Evolutionary conservation across 2,888 invertebrate genomes (phyloP), one percentile per base, ranked within the genome.

Genomic region (Loripinus fragilis): DNA sequence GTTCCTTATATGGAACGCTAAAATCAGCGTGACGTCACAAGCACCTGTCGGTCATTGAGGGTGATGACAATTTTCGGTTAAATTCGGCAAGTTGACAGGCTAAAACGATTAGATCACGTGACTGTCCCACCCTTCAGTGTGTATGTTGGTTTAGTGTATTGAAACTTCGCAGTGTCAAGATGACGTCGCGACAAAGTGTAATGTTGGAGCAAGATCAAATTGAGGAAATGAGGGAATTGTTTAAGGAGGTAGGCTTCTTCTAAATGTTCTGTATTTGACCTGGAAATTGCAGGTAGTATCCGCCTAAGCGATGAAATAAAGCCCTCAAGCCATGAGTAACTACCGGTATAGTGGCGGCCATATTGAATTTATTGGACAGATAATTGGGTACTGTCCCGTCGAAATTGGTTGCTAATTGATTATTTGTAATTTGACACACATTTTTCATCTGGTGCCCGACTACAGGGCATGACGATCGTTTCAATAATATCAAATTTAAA

Each of bases 111-210:
- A 69, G 50, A 55, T 80, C 80, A 80, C 80, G 80, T 80, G 80
- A 80, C 71, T 45, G 80, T 80, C 80, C 76, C 80, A 80, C 80
- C 80, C 80, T 76, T 71, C 60, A 20, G 45, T 45, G n/a, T 38
- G 55, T 55, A 28, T 55, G 17, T 60, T 60, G 60, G 60, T 30
- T 60, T 60, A 33, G 33, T 33, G 60, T 60, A 28, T 60, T 10
- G 30, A 10, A 33, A 33, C 30, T 17, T 20, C 1, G 17, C 33
- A 60, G 60, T 60, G 60, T 60, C 60, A 60, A 60, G 60, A 60
- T 60, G 60, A n/a, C n/a, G n/a, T 60, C 60, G 60, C 60, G 60
- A 15, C 60, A 60, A 60, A 70, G 73, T 28, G 69, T 70, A 20
- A 38, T 73, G 60, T 25, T 80, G n/a, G 75, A 71, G 48, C 73